Evolutionary conservation across 2,113 vertebrate species (phyloP), one percentile per base, ranked within the genome.

Genomic region (Neopipo cinnamomea): DNA sequence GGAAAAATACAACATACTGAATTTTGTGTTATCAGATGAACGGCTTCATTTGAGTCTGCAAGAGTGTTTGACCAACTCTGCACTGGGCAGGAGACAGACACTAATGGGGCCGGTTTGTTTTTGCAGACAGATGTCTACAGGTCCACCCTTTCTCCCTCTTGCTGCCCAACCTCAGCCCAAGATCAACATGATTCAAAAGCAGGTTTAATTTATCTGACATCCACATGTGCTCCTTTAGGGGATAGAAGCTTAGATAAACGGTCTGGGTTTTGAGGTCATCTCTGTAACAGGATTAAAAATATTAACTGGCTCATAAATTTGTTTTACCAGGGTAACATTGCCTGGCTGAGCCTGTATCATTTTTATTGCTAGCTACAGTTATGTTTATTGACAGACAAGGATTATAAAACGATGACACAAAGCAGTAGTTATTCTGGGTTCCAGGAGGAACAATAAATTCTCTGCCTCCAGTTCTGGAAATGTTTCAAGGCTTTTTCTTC

Each of bases 361-460:
- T 93, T 97, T 97, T 97, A 95, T 92, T 95, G 88, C 83, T 81
- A 79, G 94, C 91, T 95, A 91, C 90, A 95, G 75, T 97, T 96
- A 95, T 96, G 93, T 95, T 97, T 97, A 95, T 97, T 96, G 96
- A 96, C 95, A 97, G 94, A 94, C 93, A 96, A 95, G 91, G 88
- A 95, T 97, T 97, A 95, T 96, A 97, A 97, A 97, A 96, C 82
- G 90, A 96, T 95, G 94, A 89, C 95, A 96, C 95, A 96, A 96
- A 96, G 91, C 94, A 96, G 85, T 93, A 95, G 92, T 97, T 97
- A 95, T 95, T 93, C 93, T 94, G 94, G 78, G 84, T 96, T 94
- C 94, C 96, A 95, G 75, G 56, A 96, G 88, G 96, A 96, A 93
- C 95, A 95, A 97, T 96, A 97, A 96, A 97, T 97, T 96, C 94